Conservation (phyloP, 1,140 invertebrate genomes). For the Battus philenor region DNA sequence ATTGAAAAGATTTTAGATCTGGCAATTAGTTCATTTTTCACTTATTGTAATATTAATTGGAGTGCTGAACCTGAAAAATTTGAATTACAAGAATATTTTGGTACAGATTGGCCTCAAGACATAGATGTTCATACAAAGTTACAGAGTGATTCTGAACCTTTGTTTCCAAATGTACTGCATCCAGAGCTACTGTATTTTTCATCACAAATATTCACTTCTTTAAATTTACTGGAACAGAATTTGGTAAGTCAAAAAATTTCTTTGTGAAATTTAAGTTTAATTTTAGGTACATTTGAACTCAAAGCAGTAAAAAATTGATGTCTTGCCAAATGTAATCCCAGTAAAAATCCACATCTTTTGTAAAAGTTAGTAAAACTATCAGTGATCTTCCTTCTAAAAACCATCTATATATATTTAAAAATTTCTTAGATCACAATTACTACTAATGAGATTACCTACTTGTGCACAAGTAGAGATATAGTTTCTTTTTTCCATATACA, state of each 20-base stretch:
- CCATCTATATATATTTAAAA: too few species aligned
- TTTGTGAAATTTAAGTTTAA: too few species aligned
- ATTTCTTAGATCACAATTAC: too few species aligned
- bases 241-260: constrained; percentile 37
- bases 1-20: constrained; percentile 29
- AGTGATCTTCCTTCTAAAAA: too few species aligned
- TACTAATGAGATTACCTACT: too few species aligned
- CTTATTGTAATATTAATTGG: constrained; percentile 89
- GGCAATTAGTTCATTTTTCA: constrained; percentile 71
- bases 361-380: too few species aligned
- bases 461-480: too few species aligned
- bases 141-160: constrained; percentile 77
- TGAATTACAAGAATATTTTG: constrained; percentile 59
- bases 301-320: too few species aligned
- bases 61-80: constrained; percentile 80
- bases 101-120: constrained; percentile 51
- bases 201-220: constrained; percentile 78
- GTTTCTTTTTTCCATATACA: too few species aligned
- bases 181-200: constrained; percentile 82
- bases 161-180: constrained; percentile 80
- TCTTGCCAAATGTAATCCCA: too few species aligned
- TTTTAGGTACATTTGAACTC: too few species aligned
- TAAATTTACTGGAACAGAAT: constrained; percentile 58
- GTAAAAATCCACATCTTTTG: too few species aligned
- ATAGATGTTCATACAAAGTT: constrained; percentile 67